phyloP scores from a whole-genome alignment of 2,888 invertebrate species.

The Eupithecia insigniata region DNA sequence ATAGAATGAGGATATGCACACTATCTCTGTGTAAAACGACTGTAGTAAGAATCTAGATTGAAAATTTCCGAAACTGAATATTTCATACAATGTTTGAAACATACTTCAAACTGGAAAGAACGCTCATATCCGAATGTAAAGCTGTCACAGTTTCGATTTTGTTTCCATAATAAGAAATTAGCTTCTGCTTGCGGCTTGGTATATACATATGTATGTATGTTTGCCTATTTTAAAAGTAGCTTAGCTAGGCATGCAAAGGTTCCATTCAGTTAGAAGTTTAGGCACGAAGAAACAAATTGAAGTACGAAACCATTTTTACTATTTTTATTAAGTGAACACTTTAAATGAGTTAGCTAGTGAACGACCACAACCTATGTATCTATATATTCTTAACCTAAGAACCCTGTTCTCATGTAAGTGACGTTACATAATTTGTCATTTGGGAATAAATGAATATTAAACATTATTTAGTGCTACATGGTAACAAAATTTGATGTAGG shows the following conservation, averaged over 20 bases:
- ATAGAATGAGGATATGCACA: conserved; percentile 17
- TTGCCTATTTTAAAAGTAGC: background rate
- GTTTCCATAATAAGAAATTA: conserved; percentile 1
- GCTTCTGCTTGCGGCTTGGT: background rate
- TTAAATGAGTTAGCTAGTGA: no score
- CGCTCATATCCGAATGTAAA: background rate
- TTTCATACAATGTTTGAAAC: background rate
- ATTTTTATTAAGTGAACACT: no score
- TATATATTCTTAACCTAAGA: no score
- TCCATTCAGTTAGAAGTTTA: background rate
- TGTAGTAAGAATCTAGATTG: background rate
- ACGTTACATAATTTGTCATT: no score
- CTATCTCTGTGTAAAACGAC: background rate
- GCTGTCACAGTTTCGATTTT: background rate
- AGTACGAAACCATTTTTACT: background rate
- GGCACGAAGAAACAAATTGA: background rate
- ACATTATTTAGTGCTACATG: conserved; percentile 4
- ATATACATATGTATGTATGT: no score
- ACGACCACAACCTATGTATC: no score
- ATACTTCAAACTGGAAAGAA: background rate
- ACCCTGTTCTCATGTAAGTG: no score
- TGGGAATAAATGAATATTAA: no score
- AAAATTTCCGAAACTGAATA: background rate
- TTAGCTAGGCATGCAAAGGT: background rate
- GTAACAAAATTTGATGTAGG: background rate